These are phyloP conservation scores for Momotus momota DNA, from an alignment of 2,797 vertebrate genomes.

Conservation along the genomic window DNA sequence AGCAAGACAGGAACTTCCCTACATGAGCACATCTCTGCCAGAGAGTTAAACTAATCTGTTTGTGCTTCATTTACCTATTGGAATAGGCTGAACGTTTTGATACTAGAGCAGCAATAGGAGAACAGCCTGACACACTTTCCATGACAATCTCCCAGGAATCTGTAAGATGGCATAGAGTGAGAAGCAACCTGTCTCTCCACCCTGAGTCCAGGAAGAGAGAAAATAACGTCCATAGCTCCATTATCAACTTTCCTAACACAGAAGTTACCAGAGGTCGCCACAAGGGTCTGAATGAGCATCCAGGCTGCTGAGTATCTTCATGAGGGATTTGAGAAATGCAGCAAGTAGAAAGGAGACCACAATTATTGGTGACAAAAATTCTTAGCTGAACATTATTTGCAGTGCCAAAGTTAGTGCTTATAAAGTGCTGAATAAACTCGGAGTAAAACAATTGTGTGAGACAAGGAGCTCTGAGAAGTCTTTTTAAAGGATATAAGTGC, in stretches of 20 bases:
- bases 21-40: neutral
- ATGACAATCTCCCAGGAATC: neutral
- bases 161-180: neutral
- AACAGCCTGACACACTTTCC: neutral
- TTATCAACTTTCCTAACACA: neutral
- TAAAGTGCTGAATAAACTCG: neutral
- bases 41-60: conserved; percentile 11
- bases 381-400: neutral
- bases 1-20: conserved; percentile 20
- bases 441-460: neutral
- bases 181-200: neutral
- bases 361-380: neutral
- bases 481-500: neutral
- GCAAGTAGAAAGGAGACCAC: neutral
- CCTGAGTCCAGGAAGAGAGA: neutral
- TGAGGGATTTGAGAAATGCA: neutral
- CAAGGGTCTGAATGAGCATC: neutral
- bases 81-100: neutral
- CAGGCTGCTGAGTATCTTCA: neutral
- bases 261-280: neutral
- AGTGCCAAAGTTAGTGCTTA: neutral
- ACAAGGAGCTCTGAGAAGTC: neutral
- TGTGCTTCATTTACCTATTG: conserved; percentile 39
- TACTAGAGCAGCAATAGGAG: neutral
- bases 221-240: neutral